Conservation (phyloP, 2,113 vertebrate species). For the Alosa alosa region DNA sequence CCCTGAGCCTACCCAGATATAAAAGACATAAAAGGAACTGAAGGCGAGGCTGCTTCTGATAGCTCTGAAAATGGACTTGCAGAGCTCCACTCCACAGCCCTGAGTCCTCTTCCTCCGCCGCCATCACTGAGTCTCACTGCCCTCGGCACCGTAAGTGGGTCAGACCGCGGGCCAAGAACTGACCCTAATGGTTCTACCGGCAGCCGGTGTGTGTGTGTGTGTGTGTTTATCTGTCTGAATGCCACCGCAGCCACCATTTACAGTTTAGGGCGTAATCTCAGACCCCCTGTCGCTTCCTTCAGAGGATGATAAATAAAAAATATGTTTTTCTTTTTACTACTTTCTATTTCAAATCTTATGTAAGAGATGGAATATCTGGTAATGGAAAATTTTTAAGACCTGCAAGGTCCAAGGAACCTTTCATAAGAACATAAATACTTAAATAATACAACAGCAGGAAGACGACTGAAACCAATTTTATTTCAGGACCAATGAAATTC, state of each 20-base stretch:
- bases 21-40: too few relatives aligned
- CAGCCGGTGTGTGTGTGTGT: background rate
- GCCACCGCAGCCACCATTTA: conserved; percentile 1
- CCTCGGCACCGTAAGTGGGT: too few relatives aligned
- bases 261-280: background rate
- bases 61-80: too few relatives aligned
- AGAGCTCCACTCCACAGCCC: background rate
- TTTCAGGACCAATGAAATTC: background rate
- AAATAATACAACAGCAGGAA: conserved; percentile 23
- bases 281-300: background rate
- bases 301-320: conserved; percentile 28
- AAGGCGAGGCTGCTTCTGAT: too few relatives aligned
- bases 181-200: background rate
- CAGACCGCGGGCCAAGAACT: too few relatives aligned
- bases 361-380: conserved; percentile 26
- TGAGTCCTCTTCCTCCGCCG: background rate
- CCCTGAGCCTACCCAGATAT: too few relatives aligned
- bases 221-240: background rate
- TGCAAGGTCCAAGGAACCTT: conserved; percentile 21
- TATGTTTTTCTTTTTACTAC: conserved; percentile 16
- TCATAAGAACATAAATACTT: conserved; percentile 18
- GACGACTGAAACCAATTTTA: conserved; percentile 24
- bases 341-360: conserved; percentile 23
- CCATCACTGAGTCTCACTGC: background rate
- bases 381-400: conserved; percentile 27